phyloP scores from a whole-genome alignment of 1,140 invertebrate species.

The Protaetia brevitarsis region DNA sequence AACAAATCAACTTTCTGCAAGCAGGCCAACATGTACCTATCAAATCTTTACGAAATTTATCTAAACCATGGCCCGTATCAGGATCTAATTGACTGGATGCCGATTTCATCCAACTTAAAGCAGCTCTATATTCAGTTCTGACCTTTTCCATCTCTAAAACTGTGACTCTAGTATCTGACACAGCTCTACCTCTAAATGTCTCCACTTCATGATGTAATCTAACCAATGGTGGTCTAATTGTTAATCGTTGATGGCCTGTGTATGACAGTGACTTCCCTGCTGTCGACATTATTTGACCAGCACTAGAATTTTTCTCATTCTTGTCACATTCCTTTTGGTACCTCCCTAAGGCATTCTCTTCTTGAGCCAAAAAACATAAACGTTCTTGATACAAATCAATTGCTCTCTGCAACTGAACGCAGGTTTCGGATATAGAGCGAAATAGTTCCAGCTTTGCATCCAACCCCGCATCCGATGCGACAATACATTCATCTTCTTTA shows the following conservation, averaged over 20 bases:
- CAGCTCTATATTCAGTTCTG: constrained; percentile 93
- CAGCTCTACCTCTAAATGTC: constrained; percentile 90
- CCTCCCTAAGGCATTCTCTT: constrained; percentile 91
- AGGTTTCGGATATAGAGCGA: constrained; percentile 91
- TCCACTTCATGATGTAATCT: constrained; percentile 95
- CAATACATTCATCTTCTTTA: constrained; percentile 96
- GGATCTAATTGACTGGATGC: constrained; percentile 94
- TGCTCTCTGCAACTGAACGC: constrained; percentile 80
- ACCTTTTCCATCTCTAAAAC: constrained; percentile 92
- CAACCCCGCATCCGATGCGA: constrained; percentile 92
- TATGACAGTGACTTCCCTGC: constrained; percentile 93
- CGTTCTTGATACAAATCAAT: constrained; percentile 94
- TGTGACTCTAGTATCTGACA: constrained; percentile 89
- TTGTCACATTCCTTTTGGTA: constrained; percentile 95
- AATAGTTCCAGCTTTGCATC: constrained; percentile 97
- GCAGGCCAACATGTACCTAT: constrained; percentile 90
- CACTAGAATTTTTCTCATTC: constrained; percentile 75
- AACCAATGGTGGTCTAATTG: constrained; percentile 80
- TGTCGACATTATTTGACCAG: constrained; percentile 89
- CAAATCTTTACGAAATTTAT: constrained; percentile 96
- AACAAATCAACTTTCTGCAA: constrained; percentile 97
- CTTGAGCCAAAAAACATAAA: constrained; percentile 89
- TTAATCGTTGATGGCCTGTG: constrained; percentile 90
- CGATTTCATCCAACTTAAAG: constrained; percentile 99
- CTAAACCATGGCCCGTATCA: constrained; percentile 91